phyloP scores from a whole-genome alignment of 2,888 invertebrate genomes.

The Lepidocyrtoides sp. region DNA sequence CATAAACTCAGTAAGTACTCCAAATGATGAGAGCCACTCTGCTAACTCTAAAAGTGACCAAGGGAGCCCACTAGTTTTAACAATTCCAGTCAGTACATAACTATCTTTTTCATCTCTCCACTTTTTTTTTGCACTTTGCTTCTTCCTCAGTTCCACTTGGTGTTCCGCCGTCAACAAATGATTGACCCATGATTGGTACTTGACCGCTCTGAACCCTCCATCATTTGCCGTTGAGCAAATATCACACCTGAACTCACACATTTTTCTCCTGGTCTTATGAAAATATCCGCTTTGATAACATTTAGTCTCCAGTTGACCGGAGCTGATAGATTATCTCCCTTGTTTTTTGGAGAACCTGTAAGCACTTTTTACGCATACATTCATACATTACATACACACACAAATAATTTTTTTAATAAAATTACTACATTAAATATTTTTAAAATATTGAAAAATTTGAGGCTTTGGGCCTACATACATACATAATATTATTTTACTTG shows the following conservation, averaged over 20 bases:
- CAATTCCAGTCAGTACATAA: conserved; percentile 26
- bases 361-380: too few species aligned
- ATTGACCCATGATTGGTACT: conserved; percentile 6
- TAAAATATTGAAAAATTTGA: too few species aligned
- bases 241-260: conserved; percentile 41
- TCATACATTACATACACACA: too few species aligned
- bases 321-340: too few species aligned
- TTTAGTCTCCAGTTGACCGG: too few species aligned
- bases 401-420: too few species aligned
- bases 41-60: background rate
- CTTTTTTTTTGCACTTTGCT: background rate
- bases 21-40: conserved; percentile 43
- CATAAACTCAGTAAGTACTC: conserved; percentile 32
- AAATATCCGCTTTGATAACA: too few species aligned
- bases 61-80: background rate
- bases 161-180: background rate
- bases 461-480: too few species aligned
- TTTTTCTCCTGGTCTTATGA: too few species aligned
- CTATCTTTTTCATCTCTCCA: conserved; percentile 42
- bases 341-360: too few species aligned
- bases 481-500: too few species aligned
- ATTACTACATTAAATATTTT: too few species aligned
- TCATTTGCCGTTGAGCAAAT: background rate
- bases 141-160: background rate
- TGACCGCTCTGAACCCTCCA: background rate